Conservation (phyloP, 2,113 vertebrate species). For the Alosa alosa region DNA sequence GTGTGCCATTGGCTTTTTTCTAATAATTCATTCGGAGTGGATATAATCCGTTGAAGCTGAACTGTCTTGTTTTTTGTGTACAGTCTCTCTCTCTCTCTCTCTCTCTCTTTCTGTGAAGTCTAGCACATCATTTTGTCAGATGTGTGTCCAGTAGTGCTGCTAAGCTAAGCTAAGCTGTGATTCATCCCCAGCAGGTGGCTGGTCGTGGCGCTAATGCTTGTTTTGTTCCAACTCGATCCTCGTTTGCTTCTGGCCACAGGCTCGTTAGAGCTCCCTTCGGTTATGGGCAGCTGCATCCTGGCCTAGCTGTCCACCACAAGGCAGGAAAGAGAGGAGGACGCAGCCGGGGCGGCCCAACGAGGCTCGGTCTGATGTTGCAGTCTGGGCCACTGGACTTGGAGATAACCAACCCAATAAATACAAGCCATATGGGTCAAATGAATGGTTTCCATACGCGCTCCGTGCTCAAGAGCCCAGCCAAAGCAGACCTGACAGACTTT, state of each 20-base stretch:
- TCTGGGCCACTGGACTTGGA: constrained; percentile 33
- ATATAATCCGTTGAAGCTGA: background rate
- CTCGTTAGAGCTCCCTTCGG: constrained; percentile 29
- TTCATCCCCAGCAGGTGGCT: background rate
- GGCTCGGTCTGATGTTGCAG: constrained; percentile 14
- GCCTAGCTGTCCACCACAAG: background rate
- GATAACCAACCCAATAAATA: constrained; percentile 32
- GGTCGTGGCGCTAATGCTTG: background rate
- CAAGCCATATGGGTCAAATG: constrained; percentile 40
- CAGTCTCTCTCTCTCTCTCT: no score
- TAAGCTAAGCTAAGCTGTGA: background rate
- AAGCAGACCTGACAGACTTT: background rate
- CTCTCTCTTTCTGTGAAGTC: background rate
- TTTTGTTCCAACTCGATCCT: constrained; percentile 22
- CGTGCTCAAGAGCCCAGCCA: constrained; percentile 36
- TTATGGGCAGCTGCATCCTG: constrained; percentile 48
- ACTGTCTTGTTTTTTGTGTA: background rate
- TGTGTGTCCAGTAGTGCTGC: constrained; percentile 5
- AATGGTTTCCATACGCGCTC: constrained; percentile 27
- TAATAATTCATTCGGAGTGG: background rate
- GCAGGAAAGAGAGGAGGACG: background rate
- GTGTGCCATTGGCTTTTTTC: background rate
- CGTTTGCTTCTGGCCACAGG: constrained; percentile 30
- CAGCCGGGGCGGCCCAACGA: constrained; percentile 29
- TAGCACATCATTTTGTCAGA: background rate